Evolutionary conservation across 2,113 vertebrate species (phyloP), one percentile per base, ranked within the genome.

Genomic region (Periophthalmodon schlosseri): DNA sequence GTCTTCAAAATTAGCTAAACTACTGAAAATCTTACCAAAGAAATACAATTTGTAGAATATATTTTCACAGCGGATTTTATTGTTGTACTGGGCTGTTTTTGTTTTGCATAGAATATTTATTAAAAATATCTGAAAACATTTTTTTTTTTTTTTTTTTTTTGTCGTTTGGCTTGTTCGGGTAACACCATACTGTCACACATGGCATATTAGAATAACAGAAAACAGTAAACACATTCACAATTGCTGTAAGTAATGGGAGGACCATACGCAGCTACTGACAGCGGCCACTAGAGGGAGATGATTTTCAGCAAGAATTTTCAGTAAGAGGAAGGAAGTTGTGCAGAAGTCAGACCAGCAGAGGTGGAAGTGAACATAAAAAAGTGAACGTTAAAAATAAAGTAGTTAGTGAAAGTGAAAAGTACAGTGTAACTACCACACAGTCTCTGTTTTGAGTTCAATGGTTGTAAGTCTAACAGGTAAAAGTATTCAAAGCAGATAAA

Each of bases 21-120:
- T 46, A 15, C 63, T 72, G 0, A n/a, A 47, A 58, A 21, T 50
- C 12, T 71, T 69, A 36, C 73, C 70, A 76, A 81, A 74, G 18
- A 49, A 74, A 50, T 8, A 9, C n/a, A 0, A 24, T 18, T 39
- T 49, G 56, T 39, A 28, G 2, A 57, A 63, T 70, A n/a, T 69
- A 72, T 81, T 78, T 79, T 76, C 24, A 64, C 12, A 73, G 23
- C 21, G 72, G 2, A 52, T 63, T 73, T 18, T 71, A 69, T 76
- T 68, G 6, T 65, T 63, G 18, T 67, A 21, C 61, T 28, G 9
- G 58, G 7, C 28, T 8, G 44, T 65, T 44, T 44, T 44, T 2
- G 10, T 44, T 44, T 44, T 10, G 47, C 74, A 21, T 63, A 50
- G 39, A 58, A 69, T 3, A 24, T 58, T 76, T 52, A 63, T 24